Evolutionary conservation across 2,888 invertebrate genomes (phyloP), one percentile per base, ranked within the genome.

Genomic region (Artemia sinica): DNA sequence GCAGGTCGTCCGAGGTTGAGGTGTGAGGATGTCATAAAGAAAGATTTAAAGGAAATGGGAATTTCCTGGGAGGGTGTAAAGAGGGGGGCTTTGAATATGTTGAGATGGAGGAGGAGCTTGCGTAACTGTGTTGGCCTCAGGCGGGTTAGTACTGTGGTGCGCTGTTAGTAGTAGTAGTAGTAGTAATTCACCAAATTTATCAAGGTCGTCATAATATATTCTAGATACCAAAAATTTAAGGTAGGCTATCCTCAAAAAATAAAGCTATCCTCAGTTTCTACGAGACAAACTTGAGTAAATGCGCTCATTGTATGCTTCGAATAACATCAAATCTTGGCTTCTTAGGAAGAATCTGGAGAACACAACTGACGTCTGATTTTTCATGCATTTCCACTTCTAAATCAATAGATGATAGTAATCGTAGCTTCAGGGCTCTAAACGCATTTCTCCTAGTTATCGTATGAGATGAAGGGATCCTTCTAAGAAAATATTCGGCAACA

Each of bases 401-500:
- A 28, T 58, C 63, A 28, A 18, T 8, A 8, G 63, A 8, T 48
- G 50, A 41, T 49, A 50, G n/a, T 18, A 66, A 48, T 41, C 4
- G 50, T 49, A 50, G 76, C 84, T 81, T 13, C 48, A 67, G 14
- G 14, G 67, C 74, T 70, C 72, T 73, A 66, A 85, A 85, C 0
- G 94, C 93, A 70, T 89, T 86, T 7, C 84, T 81, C 51, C 95
- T 79, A 48, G 88, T 88, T 65, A 84, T 82, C 65, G 86, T 85
- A 74, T 90, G 89, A 69, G 86, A 84, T 49, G 92, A 92, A 69
- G 89, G 86, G 14, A 95, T 81, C 49, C 93, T 80, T 73, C 89
- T 82, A 74, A 92, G 81, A 77, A 95, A 90, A 79, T 95, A 95
- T 76, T 90, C 90, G 69, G 95, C 80, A 67, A 92, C 88, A 75